Base-by-base conservation (phyloP, 2,797 vertebrate species). In the Danio albolineatus region DNA sequence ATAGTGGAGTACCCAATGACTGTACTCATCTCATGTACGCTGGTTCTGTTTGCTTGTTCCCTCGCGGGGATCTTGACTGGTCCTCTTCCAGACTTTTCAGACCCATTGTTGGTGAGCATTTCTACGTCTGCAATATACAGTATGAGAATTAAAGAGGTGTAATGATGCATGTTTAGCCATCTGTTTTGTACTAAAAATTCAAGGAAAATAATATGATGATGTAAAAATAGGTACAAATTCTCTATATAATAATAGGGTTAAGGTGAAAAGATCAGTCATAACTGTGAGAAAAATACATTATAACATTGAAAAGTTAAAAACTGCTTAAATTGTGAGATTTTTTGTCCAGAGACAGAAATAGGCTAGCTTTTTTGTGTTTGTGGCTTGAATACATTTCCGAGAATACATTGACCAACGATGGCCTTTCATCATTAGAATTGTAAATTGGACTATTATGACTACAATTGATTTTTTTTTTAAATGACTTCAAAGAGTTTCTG, bases 21-120 rank as follows among this genome's bases (percentile, higher is more conserved):
- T 0, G 83, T 97, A 81, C 89, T 98, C 85, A 85, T 93, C 80
- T 89, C 95, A 73, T 97, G 95, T 79, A 92, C 92, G 0, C 75
- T 93, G 81, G 82, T 88, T 8, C 91, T 95, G 10, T 90, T 96
- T 51, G 89, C 95, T 78, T 98, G 95, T 86, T 96, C 96, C 0
- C 65, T 98, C 79, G 95, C 95, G 10, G 96, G 96, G 74, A 90
- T 99, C 71, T 88, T 99, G 67, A 91, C 95, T 38, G 94, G 96
- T 77, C 94, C 92, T 2, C 81, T 97, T 85, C 98, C 97, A 8
- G 96, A 99, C 89, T 99, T 99, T 82, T 96, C 97, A 16, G 94
- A 98, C 53, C 98, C 97, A 19, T 90, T 99, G 49, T 88, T 94
- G 93, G 97, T 98, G 85, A 95, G 95, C 90, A 41, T 64, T 6